Evolutionary conservation across 53 echinoderm and acorn worm genomes (phyloP).

Genomic region (Astropecten irregularis): DNA sequence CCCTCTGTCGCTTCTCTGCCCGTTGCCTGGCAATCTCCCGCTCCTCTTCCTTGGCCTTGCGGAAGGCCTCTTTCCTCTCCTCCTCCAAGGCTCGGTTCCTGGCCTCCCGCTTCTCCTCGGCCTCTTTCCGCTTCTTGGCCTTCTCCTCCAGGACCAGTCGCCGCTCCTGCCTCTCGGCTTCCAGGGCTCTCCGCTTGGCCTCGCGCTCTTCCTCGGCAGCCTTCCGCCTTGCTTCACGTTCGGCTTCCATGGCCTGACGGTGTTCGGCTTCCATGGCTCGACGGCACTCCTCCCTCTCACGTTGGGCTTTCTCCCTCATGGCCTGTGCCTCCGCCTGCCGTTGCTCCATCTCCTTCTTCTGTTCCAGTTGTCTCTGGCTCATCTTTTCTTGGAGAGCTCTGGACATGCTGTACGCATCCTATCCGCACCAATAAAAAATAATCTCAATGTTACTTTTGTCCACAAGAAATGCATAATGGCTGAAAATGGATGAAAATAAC

Average conservation of each 20-base stretch:
- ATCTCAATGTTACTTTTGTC: no score
- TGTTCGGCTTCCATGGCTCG: constrained; percentile 51
- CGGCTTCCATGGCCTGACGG: constrained; percentile 30
- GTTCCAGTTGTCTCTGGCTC: constrained; percentile 68
- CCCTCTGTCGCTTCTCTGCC: constrained; percentile 74
- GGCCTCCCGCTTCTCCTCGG: constrained; percentile 51
- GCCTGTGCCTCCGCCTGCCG: constrained; percentile 62
- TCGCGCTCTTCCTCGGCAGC: constrained; percentile 64
- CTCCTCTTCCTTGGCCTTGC: constrained; percentile 56
- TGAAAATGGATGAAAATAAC: no score
- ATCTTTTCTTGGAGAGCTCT: constrained; percentile 75
- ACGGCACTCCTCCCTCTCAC: constrained; percentile 55
- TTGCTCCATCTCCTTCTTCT: constrained; percentile 70
- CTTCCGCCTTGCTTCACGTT: constrained; percentile 26
- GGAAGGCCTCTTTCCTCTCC: constrained; percentile 6
- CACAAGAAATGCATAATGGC: no score
- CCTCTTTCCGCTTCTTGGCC: constrained; percentile 39
- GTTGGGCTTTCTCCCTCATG: constrained; percentile 44
- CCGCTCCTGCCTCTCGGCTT: constrained; percentile 48
- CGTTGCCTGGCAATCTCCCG: constrained; percentile 22
- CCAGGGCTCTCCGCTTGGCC: constrained; percentile 9
- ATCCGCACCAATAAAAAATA: no score
- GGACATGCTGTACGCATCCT: constrained; percentile 74
- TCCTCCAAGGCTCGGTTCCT: constrained; percentile 35
- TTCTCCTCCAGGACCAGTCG: constrained; percentile 41